Evolutionary conservation across 2,113 vertebrate genomes (phyloP), one percentile per base, ranked within the genome.

Genomic region (Dicerorhinus sumatrensis): DNA sequence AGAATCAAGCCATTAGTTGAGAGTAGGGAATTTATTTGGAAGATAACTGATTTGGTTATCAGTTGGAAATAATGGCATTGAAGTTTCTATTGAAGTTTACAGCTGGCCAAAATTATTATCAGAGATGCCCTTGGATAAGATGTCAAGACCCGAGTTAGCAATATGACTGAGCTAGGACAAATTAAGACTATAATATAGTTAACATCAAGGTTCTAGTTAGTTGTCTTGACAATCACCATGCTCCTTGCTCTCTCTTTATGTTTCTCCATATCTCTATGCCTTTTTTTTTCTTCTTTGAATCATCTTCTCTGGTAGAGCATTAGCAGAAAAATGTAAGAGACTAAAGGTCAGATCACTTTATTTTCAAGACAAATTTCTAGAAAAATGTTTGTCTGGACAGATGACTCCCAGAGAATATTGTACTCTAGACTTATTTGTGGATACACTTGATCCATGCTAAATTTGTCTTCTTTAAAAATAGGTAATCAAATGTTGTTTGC

Each of bases 291-390:
- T 77, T 10, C 13, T 70, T 62, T 83, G 33, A 70, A 36, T 83
- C 14, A n/a, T 23, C 6, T 33, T 82, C 5, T 89, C 29, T 56
- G 46, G 16, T 46, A 92, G 17, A 94, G 14, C 1, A 89, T 69
- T 48, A 77, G 5, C 20, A 77, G 31, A 3, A 70, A 73, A 63
- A 58, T n/a, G 4, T 76, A 83, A 39, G 29, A 56, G 7, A 18
- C 14, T 82, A 60, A 82, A 83, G 18, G 27, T 79, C 46, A 96
- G 48, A 83, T 42, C 36, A 85, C 12, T 93, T 84, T 48, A 84
- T 88, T 92, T 91, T 91, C 8, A 75, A 70, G 31, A 93, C 36
- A 89, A 67, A 76, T 89, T 87, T 91, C 60, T 76, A 79, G 27
- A 91, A 14, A 91, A 82, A 62, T 65, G 16, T 95, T 91, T 88